These are phyloP conservation scores for Corynorhinus townsendii DNA, from an alignment of 2,113 vertebrate genomes.

Conservation along the genomic window DNA sequence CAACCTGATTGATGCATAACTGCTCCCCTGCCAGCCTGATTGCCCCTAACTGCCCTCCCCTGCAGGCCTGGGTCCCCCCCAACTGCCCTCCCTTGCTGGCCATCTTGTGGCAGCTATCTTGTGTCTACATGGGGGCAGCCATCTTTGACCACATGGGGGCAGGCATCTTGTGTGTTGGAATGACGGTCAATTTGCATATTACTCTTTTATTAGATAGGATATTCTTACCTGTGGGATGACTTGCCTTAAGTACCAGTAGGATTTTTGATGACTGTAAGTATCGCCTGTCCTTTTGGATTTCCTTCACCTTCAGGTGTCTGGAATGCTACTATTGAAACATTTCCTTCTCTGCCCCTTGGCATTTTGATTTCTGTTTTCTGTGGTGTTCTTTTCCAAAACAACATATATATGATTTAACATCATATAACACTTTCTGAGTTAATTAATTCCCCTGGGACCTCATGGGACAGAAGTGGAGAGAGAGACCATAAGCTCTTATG, in stretches of 20 bases:
- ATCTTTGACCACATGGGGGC: too few species aligned
- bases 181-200: too few species aligned
- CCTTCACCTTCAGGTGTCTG: background rate
- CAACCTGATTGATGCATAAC: too few species aligned
- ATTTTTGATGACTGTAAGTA: background rate
- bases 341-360: background rate
- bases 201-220: background rate
- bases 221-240: background rate
- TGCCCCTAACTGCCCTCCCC: too few species aligned
- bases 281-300: background rate
- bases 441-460: background rate
- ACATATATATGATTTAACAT: constrained; percentile 41
- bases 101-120: too few species aligned
- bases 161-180: too few species aligned
- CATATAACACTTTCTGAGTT: constrained; percentile 39
- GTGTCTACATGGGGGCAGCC: too few species aligned
- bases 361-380: constrained; percentile 37
- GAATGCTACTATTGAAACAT: background rate
- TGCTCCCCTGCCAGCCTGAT: too few species aligned
- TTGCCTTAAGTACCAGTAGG: background rate
- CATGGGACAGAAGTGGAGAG: background rate
- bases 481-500: constrained; percentile 9
- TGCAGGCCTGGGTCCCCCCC: too few species aligned
- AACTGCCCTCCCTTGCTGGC: too few species aligned
- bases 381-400: constrained; percentile 31